Evolutionary conservation across 2,888 invertebrate genomes (phyloP), one percentile per base, ranked within the genome.

Genomic region (Leucoma salicis): DNA sequence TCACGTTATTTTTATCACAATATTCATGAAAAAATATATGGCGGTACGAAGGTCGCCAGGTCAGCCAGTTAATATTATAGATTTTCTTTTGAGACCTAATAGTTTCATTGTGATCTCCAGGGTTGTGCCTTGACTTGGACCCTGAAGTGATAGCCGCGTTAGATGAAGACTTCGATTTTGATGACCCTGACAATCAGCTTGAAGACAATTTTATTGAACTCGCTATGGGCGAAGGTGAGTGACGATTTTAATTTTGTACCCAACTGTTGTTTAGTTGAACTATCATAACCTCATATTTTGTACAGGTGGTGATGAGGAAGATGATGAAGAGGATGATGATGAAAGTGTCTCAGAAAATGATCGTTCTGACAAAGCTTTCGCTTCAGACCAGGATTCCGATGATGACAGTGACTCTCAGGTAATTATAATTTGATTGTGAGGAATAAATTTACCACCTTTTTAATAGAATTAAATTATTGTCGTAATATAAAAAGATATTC

Each of bases 201-300:
- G 98, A 98, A 57, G 99, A 99, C 77, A 95, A 99, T 84, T 99
- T 99, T 74, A 93, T 99, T 33, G 90, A 93, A 62, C 78, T 96
- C 44, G 98, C 98, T 0, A 94, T 95, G 88, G 92, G 82, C 1
- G 90, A 85, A 45, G 82, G 81, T 66, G 65, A 51, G 24, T 32
- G 7, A 28, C 6, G 2, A 25, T 25, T 7, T 2, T 7, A 25
- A 25, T 2, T 25, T 7, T 25, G 10, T 25, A 10, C 25, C 16
- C 16, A 16, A n/a, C n/a, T n/a, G n/a, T n/a, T n/a, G n/a, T n/a
- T n/a, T n/a, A n/a, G n/a, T n/a, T n/a, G n/a, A 25, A 5, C 25
- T 5, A 27, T 27, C 12, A 27, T n/a, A 16, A 4, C 10, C 34
- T 46, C 4, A 45, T 63, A 65, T 52, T 14, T 58, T 18, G 49